Base-by-base conservation (phyloP, 2,113 vertebrate species). In the Carassius carassius region DNA sequence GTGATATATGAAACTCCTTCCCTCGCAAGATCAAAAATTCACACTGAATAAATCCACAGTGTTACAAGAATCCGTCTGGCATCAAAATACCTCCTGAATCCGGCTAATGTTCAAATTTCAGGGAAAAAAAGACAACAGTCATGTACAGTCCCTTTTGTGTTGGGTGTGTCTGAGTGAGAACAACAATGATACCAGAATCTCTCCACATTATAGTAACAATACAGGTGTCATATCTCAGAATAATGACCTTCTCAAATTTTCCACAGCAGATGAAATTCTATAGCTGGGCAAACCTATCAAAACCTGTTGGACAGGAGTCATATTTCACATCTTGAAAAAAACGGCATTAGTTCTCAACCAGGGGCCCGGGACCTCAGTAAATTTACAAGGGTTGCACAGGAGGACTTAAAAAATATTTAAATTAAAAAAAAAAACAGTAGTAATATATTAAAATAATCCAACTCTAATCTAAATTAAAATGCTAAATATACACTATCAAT, bases 221-320 rank as follows among this genome's bases (percentile, higher is more conserved):
- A 72, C 19, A 44, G 19, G 65, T 69, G 29, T 69, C 29, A 10
- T 35, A 14, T 72, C 69, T 41, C 35, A 4, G 10, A 72, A 72
- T 35, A 72, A 41, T 72, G 69, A 72, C 19, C 69, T 72, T 72
- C 69, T 72, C 35, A 41, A 72, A 72, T 72, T 35, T 72, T 72
- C 19, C 5, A 44, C 35, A 44, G 37, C 35, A 72, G 9, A 44
- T n/a, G 35, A 5, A 72, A 72, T 44, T 72, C 35, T 72, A 72
- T 72, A 72, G 69, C 19, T 72, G 17, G 69, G 69, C 11, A 0
- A 44, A 72, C 11, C 35, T 21, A 35, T 44, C 69, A 41, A 72
- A 72, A 41, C 69, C 69, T n/a, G 9, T 72, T n/a, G 35, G 4
- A 44, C 19, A 44, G 12, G 69, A 44, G 35, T 70, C 35, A 70